These are phyloP conservation scores for Chaenocephalus aceratus DNA, from an alignment of 2,113 vertebrate species.

Conservation along the genomic window DNA sequence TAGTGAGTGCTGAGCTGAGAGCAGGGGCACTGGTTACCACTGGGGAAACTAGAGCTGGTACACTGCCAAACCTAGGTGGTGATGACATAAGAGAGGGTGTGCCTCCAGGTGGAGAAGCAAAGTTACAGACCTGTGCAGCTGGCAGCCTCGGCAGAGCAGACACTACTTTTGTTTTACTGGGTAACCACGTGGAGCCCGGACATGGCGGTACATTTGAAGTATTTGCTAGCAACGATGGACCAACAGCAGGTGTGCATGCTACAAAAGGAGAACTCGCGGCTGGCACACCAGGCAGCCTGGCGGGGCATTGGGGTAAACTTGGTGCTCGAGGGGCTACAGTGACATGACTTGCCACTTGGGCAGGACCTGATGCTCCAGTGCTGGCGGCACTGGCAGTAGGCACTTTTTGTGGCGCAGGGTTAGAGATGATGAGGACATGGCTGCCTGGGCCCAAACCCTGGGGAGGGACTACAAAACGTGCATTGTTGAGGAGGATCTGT, in stretches of 20 bases:
- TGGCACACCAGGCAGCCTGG: slow-evolving; percentile 52
- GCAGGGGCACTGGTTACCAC: slow-evolving; percentile 34
- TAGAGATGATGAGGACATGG: slow-evolving; percentile 92
- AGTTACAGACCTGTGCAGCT: slow-evolving; percentile 23
- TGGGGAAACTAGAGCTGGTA: slow-evolving; percentile 41
- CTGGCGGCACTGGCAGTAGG: slow-evolving; percentile 56
- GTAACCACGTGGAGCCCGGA: slow-evolving; percentile 26
- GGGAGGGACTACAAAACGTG: slow-evolving; percentile 92
- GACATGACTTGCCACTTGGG: slow-evolving; percentile 41
- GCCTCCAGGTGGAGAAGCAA: slow-evolving; percentile 36
- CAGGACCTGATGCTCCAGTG: slow-evolving; percentile 40
- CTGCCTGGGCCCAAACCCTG: slow-evolving; percentile 94
- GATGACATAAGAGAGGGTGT: slow-evolving; percentile 47
- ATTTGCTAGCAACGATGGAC: slow-evolving; percentile 41
- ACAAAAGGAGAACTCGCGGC: slow-evolving; percentile 54
- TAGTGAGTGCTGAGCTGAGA: slow-evolving; percentile 24
- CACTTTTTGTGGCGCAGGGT: slow-evolving; percentile 75
- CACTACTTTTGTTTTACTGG: slow-evolving; percentile 62
- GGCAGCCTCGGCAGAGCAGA: slow-evolving; percentile 48
- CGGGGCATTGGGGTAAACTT: slow-evolving; percentile 49
- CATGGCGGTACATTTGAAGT: slow-evolving; percentile 39
- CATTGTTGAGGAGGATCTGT: slow-evolving; percentile 94
- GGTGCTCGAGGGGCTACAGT: slow-evolving; percentile 39
- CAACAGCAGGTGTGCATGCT: slow-evolving; percentile 52
- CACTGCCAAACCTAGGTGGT: slow-evolving; percentile 21